Evolutionary conservation across 2,797 vertebrate species (phyloP).

Genomic region (Pelochelys cantorii): DNA sequence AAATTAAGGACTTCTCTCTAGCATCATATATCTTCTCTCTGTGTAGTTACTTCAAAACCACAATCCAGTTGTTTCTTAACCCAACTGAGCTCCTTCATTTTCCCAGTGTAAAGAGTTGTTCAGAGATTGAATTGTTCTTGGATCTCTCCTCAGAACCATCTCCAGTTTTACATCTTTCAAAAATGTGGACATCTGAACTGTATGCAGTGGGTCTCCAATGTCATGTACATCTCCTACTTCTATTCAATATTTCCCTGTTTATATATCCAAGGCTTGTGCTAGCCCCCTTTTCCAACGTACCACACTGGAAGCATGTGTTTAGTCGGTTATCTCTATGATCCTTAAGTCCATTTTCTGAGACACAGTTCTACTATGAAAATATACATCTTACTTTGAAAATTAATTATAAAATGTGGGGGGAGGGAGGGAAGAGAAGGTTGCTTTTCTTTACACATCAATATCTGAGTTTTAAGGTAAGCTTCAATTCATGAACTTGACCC

Average conservation of each 20-base stretch:
- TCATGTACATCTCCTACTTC: neutral
- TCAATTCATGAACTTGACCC: neutral
- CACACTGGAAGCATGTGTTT: rapidly evolving
- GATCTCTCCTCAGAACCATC: neutral
- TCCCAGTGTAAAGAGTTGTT: neutral
- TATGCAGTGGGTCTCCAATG: neutral
- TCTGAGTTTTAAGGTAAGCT: neutral
- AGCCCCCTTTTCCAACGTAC: neutral
- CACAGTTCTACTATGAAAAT: neutral
- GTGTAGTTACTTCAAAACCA: neutral
- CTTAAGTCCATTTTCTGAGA: neutral
- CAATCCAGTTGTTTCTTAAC: neutral
- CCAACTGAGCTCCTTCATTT: neutral
- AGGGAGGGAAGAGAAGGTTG: rapidly evolving
- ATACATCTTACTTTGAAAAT: neutral
- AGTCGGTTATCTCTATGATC: rapidly evolving
- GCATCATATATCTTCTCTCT: neutral
- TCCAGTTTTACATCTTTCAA: neutral
- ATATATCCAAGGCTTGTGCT: neutral
- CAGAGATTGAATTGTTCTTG: neutral
- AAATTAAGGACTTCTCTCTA: neutral
- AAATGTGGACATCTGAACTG: neutral
- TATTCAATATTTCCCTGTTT: neutral
- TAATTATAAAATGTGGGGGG: rapidly evolving
- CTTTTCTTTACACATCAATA: rapidly evolving